Conservation (phyloP, 2,888 invertebrate species). For the Chloroclystis v-ata region DNA sequence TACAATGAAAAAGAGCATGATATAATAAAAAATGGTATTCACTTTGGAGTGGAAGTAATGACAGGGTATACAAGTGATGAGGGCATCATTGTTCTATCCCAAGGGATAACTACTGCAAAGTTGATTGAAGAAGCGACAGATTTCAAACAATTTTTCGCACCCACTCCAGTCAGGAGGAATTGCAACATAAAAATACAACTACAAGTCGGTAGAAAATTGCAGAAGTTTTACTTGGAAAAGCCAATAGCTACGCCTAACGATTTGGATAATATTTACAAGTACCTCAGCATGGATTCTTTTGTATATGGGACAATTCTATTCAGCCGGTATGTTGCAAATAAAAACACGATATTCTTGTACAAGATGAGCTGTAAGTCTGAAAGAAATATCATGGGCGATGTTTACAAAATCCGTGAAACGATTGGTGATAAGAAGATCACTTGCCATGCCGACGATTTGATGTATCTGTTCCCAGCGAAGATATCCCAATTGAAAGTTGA, state of each 20-base stretch:
- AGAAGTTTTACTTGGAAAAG: constrained; percentile 39
- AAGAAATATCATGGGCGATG: constrained; percentile 38
- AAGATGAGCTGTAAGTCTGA: constrained; percentile 51
- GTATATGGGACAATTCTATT: constrained; percentile 35
- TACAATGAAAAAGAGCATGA: constrained; percentile 48
- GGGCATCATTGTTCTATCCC: constrained; percentile 57
- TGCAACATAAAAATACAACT: constrained; percentile 40
- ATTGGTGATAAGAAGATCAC: constrained; percentile 31
- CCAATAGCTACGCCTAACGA: constrained; percentile 33
- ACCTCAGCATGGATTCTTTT: constrained; percentile 36
- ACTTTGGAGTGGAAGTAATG: constrained; percentile 80
- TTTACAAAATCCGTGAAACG: constrained; percentile 27
- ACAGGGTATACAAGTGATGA: constrained; percentile 84
- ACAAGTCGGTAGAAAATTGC: constrained; percentile 36
- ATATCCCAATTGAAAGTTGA: constrained; percentile 31
- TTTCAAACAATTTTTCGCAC: constrained; percentile 44
- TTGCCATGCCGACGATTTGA: constrained; percentile 45
- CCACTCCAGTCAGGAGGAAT: constrained; percentile 35
- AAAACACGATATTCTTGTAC: constrained; percentile 45
- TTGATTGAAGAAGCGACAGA: constrained; percentile 37
- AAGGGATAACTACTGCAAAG: constrained; percentile 24
- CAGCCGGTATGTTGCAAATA: constrained; percentile 36
- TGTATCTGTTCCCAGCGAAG: constrained; percentile 44
- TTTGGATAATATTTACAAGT: constrained; percentile 34
- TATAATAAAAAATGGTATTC: constrained; percentile 62